These are phyloP conservation scores for Thaumatotibia leucotreta DNA, from an alignment of 1,140 invertebrate genomes.

Conservation along the genomic window DNA sequence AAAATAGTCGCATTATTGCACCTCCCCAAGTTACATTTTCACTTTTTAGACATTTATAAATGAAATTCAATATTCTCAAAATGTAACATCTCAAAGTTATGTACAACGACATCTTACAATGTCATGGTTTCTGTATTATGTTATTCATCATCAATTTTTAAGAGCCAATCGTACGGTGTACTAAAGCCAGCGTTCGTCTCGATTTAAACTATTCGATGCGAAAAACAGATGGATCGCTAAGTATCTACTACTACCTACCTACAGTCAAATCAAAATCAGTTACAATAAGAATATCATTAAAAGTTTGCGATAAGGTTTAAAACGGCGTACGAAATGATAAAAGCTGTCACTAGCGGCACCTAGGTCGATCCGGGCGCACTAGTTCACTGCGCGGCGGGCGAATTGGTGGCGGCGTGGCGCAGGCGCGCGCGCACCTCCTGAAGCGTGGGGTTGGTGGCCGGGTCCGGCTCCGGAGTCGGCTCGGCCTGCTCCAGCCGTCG, in stretches of 20 bases:
- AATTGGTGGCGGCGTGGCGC: constrained; percentile 49
- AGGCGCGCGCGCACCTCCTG: constrained; percentile 61
- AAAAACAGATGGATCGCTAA: no score
- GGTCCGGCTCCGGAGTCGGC: constrained; percentile 45
- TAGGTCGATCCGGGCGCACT: not conserved
- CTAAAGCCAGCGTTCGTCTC: no score
- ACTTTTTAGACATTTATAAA: not conserved
- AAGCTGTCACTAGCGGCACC: not conserved
- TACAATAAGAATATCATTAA: no score
- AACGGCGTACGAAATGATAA: no score
- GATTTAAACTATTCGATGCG: no score
- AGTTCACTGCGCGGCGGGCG: constrained; percentile 50
- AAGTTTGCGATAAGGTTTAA: no score
- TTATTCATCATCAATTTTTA: no score
- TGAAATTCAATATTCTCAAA: not conserved
- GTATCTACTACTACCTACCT: no score
- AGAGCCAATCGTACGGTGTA: no score
- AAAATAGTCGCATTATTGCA: not conserved
- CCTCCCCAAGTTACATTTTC: not conserved
- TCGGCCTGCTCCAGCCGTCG: constrained; percentile 62
- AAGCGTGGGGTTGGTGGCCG: constrained; percentile 61
- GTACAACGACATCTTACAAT: no score
- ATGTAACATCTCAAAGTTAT: not conserved
- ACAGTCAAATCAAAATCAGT: no score
- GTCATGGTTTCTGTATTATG: no score